Base-by-base conservation (phyloP, 2,888 invertebrate genomes). In the Drosophila tanythrix region DNA sequence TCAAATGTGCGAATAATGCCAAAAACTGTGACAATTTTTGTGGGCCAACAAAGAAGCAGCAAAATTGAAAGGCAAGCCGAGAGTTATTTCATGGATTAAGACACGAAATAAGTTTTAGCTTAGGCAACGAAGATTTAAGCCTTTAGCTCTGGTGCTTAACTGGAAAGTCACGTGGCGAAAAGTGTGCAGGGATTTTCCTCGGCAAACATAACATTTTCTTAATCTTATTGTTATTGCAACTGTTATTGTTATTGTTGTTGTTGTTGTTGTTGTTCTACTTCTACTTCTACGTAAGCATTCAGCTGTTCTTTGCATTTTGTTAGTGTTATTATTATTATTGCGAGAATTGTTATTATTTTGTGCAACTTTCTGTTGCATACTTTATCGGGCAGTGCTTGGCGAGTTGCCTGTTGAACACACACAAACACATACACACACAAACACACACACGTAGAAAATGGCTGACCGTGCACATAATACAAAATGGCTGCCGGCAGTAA, bases 401-500 rank as follows among this genome's bases (percentile, higher is more conserved):
- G n/a, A 21, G 43, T 40, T 50, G 66, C 36, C 13, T 35, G 56
- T 55, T n/a, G 43, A 43, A 38, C 38, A n/a, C 8, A 18, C 36
- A 7, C 36, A 10, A n/a, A 21, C 13, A 13, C 13, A 13, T 8
- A 31, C 35, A 35, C 18, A 18, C 2, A n/a, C n/a, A n/a, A n/a
- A n/a, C n/a, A 2, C 15, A n/a, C 13, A 21, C 13, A 21, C 21
- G 5, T 33, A 60, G 65, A 76, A 78, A 78, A 67, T 76, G 79
- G 74, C 74, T 50, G 67, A 68, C 64, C 62, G 52, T 72, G 70
- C 60, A 69, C 60, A 60, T 29, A 38, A 72, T 29, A 78, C 62
- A 77, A 76, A 76, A 72, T 76, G 73, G 76, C 78, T 40, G 74
- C 64, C 79, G 53, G 59, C 43, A 38, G 13, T 43, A 10, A 43